These are phyloP conservation scores for Micromussa lordhowensis DNA, from an alignment of 92 coral and sea anemone species.

Conservation along the genomic window DNA sequence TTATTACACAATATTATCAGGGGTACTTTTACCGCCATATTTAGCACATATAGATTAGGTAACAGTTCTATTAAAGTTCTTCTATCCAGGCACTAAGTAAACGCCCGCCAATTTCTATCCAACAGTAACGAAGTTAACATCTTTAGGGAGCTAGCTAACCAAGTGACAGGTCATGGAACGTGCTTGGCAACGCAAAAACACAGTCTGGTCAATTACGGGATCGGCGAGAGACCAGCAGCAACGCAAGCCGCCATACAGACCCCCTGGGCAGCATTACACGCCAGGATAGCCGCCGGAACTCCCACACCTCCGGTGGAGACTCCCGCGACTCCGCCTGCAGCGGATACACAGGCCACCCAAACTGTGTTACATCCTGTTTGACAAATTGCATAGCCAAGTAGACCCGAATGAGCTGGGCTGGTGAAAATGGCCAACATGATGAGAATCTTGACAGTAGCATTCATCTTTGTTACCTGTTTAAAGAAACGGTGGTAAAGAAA, in stretches of 20 bases:
- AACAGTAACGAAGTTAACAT: not conserved
- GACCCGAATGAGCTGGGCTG: conserved; percentile 26
- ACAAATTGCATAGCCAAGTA: conserved; percentile 54
- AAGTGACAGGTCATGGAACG: not conserved
- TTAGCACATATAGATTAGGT: not conserved
- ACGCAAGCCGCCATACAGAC: conserved; percentile 46
- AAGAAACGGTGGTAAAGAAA: too few species aligned
- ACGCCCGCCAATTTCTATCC: not conserved
- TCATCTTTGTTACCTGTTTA: not conserved
- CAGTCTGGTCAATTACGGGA: not conserved
- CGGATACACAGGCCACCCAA: conserved; percentile 59
- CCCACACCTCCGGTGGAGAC: conserved; percentile 52
- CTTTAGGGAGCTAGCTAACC: not conserved
- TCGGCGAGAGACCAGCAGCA: conserved; percentile 46
- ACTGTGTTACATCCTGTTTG: conserved; percentile 55
- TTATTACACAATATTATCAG: too few species aligned
- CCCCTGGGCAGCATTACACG: conserved; percentile 52
- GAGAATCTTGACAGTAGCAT: not conserved
- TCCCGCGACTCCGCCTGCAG: conserved; percentile 59
- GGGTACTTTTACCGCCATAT: too few species aligned
- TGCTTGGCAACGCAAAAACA: not conserved
- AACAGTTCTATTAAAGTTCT: not conserved
- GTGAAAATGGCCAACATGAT: conserved; percentile 2
- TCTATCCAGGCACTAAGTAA: not conserved
- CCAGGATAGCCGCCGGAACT: conserved; percentile 52